Conservation (phyloP, 1,140 invertebrate species). For the Melitaea cinxia region DNA sequence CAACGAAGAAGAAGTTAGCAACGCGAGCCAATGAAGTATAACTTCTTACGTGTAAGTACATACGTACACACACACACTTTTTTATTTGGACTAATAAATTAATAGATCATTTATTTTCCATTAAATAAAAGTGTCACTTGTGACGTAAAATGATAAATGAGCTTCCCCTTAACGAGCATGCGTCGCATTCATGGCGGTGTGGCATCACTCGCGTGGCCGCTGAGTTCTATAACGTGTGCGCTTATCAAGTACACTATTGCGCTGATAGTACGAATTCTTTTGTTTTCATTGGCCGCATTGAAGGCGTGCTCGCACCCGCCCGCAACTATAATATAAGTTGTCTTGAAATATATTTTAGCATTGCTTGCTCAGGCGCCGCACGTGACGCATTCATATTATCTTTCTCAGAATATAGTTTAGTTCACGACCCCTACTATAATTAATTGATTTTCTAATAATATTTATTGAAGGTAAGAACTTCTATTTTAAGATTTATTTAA, state of each 20-base stretch:
- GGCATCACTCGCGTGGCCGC: slow-evolving; percentile 58
- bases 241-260: slow-evolving; percentile 49
- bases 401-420: slow-evolving; percentile 21
- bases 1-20: no score
- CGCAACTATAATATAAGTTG: slow-evolving; percentile 59
- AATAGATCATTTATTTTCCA: no score
- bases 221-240: slow-evolving; percentile 55
- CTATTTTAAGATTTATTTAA: background rate
- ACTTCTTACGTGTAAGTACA: no score
- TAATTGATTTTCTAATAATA: slow-evolving; percentile 39
- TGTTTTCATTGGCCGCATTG: slow-evolving; percentile 61
- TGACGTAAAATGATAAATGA: slow-evolving; percentile 13
- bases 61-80: no score
- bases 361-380: slow-evolving; percentile 54
- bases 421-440: slow-evolving; percentile 18
- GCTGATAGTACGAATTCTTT: slow-evolving; percentile 49
- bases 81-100: no score
- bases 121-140: background rate
- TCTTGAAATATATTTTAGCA: slow-evolving; percentile 45
- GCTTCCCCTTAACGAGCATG: slow-evolving; percentile 67
- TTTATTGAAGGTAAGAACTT: slow-evolving; percentile 19
- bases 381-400: slow-evolving; percentile 49
- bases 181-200: slow-evolving; percentile 52
- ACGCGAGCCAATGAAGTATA: no score
- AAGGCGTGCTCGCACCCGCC: slow-evolving; percentile 65